Evolutionary conservation across 2,113 vertebrate genomes (phyloP), one percentile per base, ranked within the genome.

Genomic region (Coracopsis vasa): DNA sequence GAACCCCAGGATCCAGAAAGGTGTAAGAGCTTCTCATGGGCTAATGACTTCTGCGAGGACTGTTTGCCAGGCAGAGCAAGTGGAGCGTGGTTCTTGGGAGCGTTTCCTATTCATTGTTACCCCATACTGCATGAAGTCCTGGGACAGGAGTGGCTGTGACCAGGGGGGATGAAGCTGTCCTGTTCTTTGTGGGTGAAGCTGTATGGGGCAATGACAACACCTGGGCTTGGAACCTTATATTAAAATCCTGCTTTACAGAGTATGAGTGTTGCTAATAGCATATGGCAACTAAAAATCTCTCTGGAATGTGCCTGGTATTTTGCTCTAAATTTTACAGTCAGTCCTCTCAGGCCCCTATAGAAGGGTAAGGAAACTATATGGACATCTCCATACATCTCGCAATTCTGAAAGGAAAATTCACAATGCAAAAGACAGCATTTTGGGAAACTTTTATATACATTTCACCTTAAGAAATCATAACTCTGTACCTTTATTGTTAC

Each of bases 401-500:
- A 73, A 1, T 7, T 91, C 31, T 29, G 69, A 62, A 87, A n/a
- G 37, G 23, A 41, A 80, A 66, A 66, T 39, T 90, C 48, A 65
- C 17, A 47, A 8, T 28, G 13, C 18, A 18, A 48, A 88, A 66
- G 48, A 51, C 7, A 91, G 1, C 41, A 45, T 31, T 82, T 82
- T 70, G 14, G 37, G 37, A 88, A 75, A 47, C 10, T 51, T 71
- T 7, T 20, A 12, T 16, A 6, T n/a, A 14, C 0, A 0, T 82
- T 82, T 94, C 21, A 47, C n/a, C 6, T 17, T 39, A 60, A 83
- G 37, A 27, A 94, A n/a, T 13, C 1, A 2, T 51, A 94, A 10
- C 4, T 70, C 51, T 97, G 83, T 86, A 99, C 98, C 90, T 93
- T 98, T 28, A 97, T 56, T 1, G 97, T 98, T 33, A 87, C 10